Conservation (phyloP, 92 coral and sea anemone species). For the Paragorgia papillata region DNA sequence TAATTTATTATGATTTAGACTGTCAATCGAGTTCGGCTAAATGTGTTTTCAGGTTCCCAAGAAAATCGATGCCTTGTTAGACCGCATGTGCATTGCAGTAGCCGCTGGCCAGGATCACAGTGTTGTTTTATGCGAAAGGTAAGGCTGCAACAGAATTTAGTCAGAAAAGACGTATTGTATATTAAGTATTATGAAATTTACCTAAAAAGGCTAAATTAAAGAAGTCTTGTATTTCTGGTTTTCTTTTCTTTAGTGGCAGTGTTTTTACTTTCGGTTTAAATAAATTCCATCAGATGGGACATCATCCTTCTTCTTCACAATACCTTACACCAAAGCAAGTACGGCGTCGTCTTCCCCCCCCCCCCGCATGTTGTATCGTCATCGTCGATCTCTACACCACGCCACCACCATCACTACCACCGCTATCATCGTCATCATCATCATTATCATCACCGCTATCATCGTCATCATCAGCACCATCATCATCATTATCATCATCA, state of each 20-base stretch:
- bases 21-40: too few relatives aligned
- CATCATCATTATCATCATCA: too few relatives aligned
- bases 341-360: too few relatives aligned
- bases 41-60: constrained; percentile 69
- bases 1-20: too few relatives aligned
- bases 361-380: too few relatives aligned
- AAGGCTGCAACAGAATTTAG: not conserved
- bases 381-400: too few relatives aligned
- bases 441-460: too few relatives aligned
- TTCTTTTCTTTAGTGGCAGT: constrained; percentile 58
- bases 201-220: too few relatives aligned
- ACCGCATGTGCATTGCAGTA: constrained; percentile 54
- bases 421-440: too few relatives aligned
- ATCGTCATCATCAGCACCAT: too few relatives aligned
- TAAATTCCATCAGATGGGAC: constrained; percentile 85
- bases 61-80: constrained; percentile 58
- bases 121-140: constrained; percentile 70
- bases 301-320: constrained; percentile 67
- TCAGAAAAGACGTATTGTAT: not conserved
- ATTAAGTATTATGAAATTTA: too few relatives aligned
- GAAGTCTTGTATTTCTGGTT: not conserved
- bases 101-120: constrained; percentile 96
- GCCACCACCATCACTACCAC: too few relatives aligned
- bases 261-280: constrained; percentile 90
- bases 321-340: constrained; percentile 79